These are phyloP conservation scores for Scytalopus superciliaris DNA, from an alignment of 2,113 vertebrate species.

Conservation along the genomic window DNA sequence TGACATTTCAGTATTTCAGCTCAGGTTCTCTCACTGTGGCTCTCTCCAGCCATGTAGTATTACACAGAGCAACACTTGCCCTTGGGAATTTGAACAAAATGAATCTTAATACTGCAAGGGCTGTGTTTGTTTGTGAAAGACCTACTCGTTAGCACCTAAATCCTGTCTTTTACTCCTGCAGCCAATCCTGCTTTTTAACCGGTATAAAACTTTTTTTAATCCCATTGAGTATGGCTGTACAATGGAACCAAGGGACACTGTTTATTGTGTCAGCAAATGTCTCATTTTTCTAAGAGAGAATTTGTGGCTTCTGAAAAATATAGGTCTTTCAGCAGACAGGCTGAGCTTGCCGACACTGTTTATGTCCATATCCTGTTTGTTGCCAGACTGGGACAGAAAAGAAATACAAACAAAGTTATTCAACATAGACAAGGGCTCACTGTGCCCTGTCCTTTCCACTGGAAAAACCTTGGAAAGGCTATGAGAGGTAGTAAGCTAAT, in stretches of 20 bases:
- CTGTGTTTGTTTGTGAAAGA: not conserved
- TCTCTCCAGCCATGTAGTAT: not conserved
- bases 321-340: not conserved
- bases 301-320: not conserved
- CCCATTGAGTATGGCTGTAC: not conserved
- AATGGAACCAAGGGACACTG: not conserved
- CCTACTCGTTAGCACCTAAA: not conserved
- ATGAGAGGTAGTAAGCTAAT: slow-evolving; percentile 15
- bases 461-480: slow-evolving; percentile 32
- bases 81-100: not conserved
- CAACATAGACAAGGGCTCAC: slow-evolving; percentile 47
- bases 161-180: not conserved
- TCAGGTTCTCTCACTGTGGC: not conserved
- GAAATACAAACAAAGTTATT: slow-evolving; percentile 39
- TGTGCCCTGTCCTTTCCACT: slow-evolving; percentile 44
- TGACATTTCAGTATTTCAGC: not conserved
- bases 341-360: not conserved
- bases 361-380: not conserved
- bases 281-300: not conserved
- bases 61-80: accelerated
- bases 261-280: not conserved
- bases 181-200: not conserved
- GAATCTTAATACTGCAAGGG: not conserved
- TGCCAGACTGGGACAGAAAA: slow-evolving; percentile 26
- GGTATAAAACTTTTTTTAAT: not conserved